phyloP scores from a whole-genome alignment of 1,140 invertebrate species.

The Wiebesia pumilae region DNA sequence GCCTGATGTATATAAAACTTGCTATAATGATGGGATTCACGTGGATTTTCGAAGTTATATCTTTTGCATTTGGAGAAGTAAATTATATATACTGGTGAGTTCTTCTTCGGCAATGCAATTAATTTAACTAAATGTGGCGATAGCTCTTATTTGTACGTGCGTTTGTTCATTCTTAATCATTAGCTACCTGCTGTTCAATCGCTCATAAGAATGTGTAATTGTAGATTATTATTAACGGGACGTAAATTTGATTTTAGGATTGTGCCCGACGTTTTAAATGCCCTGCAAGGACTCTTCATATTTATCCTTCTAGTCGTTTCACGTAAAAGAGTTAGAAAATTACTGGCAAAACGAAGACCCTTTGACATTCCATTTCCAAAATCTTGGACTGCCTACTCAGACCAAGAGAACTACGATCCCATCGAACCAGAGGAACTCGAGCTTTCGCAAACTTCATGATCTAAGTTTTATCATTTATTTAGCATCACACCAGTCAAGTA shows the following conservation, averaged over 20 bases:
- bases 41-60: slow-evolving; percentile 82
- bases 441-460: slow-evolving; percentile 59
- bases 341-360: slow-evolving; percentile 71
- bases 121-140: neutral
- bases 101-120: neutral
- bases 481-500: neutral
- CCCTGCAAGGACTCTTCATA: slow-evolving; percentile 80
- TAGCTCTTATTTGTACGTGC: neutral
- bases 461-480: neutral
- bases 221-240: slow-evolving; percentile 54
- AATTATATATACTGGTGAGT: slow-evolving; percentile 60
- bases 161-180: neutral
- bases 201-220: neutral
- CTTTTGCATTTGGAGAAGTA: slow-evolving; percentile 61
- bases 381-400: slow-evolving; percentile 73
- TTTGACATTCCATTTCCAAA: slow-evolving; percentile 69
- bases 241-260: slow-evolving; percentile 70
- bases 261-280: slow-evolving; percentile 79
- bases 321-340: slow-evolving; percentile 77
- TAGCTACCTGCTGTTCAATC: neutral
- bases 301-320: slow-evolving; percentile 79
- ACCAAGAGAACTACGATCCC: slow-evolving; percentile 74
- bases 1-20: slow-evolving; percentile 80
- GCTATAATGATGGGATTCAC: slow-evolving; percentile 84
- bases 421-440: slow-evolving; percentile 62